phyloP scores from a whole-genome alignment of 2,113 vertebrate species.

The Bubo scandiacus region DNA sequence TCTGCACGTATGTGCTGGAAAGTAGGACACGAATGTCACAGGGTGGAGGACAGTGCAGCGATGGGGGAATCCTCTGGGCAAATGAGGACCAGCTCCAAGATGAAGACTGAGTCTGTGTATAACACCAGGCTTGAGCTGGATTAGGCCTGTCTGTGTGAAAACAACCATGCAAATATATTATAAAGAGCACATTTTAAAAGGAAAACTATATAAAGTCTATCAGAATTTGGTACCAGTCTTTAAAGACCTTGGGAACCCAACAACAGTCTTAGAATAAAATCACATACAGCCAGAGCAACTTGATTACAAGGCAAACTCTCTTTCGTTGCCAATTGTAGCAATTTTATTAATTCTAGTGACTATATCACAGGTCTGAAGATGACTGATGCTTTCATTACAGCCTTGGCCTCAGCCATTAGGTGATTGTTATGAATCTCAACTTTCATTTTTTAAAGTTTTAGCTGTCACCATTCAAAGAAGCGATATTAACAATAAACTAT shows the following conservation, averaged over 20 bases:
- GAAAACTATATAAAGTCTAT: not conserved
- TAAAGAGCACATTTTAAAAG: not conserved
- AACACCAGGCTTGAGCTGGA: not conserved
- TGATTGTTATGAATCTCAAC: not conserved
- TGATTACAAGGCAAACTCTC: not conserved
- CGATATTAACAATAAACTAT: not conserved
- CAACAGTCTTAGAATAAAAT: not conserved
- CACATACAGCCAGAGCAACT: not conserved
- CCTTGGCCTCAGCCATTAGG: not conserved
- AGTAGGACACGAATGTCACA: not conserved
- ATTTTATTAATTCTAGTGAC: slow-evolving; percentile 10
- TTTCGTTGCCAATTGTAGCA: not conserved
- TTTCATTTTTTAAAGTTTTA: slow-evolving; percentile 2
- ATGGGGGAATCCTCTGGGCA: not conserved
- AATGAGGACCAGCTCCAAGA: not conserved
- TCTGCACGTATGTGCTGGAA: accelerated
- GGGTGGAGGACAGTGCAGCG: not conserved
- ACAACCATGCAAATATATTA: not conserved
- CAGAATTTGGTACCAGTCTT: not conserved
- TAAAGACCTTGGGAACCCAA: not conserved
- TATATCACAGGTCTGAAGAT: not conserved
- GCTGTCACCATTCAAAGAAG: not conserved
- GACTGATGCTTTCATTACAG: slow-evolving; percentile 20
- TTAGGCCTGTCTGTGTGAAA: not conserved
- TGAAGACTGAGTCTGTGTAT: not conserved